These are phyloP conservation scores for Heliornis fulica DNA, from an alignment of 2,113 vertebrate genomes.

Conservation along the genomic window DNA sequence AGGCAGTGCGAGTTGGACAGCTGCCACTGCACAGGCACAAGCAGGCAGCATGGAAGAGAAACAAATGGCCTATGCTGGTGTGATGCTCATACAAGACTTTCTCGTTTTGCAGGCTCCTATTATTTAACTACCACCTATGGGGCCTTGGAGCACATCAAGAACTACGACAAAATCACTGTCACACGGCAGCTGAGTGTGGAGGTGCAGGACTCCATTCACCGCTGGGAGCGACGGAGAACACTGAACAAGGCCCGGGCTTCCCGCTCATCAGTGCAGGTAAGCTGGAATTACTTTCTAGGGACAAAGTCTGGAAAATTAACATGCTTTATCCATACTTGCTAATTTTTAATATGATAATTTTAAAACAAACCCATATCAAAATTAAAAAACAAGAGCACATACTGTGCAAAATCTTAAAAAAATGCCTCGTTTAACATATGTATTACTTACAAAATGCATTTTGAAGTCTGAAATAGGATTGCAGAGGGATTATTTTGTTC, in stretches of 20 bases:
- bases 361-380: background rate
- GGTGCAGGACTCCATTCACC: slow-evolving; percentile 96
- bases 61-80: fast-evolving
- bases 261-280: slow-evolving; percentile 85
- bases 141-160: slow-evolving; percentile 93
- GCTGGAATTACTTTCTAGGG: background rate
- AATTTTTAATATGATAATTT: background rate
- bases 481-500: background rate
- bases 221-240: slow-evolving; percentile 92
- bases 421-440: background rate
- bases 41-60: background rate
- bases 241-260: slow-evolving; percentile 86
- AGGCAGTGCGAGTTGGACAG: background rate
- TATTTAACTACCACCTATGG: slow-evolving; percentile 96
- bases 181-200: slow-evolving; percentile 91
- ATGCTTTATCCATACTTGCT: background rate
- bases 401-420: background rate
- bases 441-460: background rate
- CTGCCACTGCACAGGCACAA: background rate
- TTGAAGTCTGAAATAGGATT: background rate
- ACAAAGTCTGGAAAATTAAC: background rate
- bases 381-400: background rate
- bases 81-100: background rate
- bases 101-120: slow-evolving; percentile 83
- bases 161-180: slow-evolving; percentile 89